These are phyloP conservation scores for Linurgus olivaceus DNA, from an alignment of 2,797 vertebrate species.

Conservation along the genomic window DNA sequence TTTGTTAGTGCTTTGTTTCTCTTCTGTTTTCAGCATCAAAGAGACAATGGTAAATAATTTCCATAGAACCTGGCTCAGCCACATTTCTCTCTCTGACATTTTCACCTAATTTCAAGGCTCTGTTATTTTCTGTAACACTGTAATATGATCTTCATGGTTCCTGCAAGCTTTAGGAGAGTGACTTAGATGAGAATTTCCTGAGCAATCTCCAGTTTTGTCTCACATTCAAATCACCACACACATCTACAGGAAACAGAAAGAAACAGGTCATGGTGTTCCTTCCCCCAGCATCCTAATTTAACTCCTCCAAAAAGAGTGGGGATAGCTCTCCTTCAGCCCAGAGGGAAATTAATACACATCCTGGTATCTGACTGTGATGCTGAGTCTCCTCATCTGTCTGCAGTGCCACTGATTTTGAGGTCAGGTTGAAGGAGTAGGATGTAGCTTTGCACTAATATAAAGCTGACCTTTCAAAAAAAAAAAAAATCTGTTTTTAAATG, in stretches of 20 bases:
- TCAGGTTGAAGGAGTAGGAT: neutral
- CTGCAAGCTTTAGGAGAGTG: neutral
- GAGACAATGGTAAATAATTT: neutral
- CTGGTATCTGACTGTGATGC: neutral
- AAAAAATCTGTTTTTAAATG: neutral
- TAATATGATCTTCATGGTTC: neutral
- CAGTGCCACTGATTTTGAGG: neutral
- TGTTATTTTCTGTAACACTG: neutral
- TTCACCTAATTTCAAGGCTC: neutral
- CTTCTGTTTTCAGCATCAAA: neutral
- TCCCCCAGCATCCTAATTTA: neutral
- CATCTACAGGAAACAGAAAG: neutral
- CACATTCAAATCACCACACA: neutral
- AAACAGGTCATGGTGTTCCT: neutral
- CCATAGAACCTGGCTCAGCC: neutral
- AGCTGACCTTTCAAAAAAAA: neutral
- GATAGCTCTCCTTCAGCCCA: neutral
- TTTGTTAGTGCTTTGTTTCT: neutral
- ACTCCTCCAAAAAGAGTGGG: neutral
- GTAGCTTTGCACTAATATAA: neutral
- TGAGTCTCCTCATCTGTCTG: neutral
- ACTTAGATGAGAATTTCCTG: slow-evolving; percentile 2
- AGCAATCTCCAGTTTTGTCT: neutral
- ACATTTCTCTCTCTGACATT: neutral
- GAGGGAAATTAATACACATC: neutral